Percentiles rank a stretch among this genome's conserved stretches.
Conservation (phyloP, 2,113 vertebrate genomes). For the Gallinago jamesoni region DNA sequence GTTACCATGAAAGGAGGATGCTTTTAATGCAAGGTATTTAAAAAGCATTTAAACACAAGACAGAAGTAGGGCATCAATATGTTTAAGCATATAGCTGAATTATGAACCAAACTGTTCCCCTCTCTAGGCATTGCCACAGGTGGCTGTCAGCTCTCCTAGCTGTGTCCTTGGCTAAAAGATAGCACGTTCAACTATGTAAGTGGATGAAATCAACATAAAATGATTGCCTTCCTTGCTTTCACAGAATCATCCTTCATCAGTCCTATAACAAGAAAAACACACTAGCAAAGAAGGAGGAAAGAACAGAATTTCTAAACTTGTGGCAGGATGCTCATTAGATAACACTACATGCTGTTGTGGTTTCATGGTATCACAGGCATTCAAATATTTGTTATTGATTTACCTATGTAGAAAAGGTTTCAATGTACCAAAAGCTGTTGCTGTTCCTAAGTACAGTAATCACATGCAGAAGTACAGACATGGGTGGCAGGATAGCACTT, state of each 20-base stretch:
- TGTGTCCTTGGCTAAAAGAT: background rate
- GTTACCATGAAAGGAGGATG: background rate
- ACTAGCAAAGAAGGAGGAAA: background rate
- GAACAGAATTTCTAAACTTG: background rate
- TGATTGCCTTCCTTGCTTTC: background rate
- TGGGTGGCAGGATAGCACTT: background rate
- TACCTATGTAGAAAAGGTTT: background rate
- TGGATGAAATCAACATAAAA: background rate
- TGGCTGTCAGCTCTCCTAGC: background rate
- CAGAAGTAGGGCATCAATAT: background rate
- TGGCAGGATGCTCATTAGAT: background rate
- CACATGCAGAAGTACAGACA: background rate
- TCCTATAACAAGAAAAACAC: background rate
- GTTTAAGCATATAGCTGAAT: background rate
- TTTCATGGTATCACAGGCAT: background rate
- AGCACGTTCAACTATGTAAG: accelerated
- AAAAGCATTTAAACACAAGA: background rate
- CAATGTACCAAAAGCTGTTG: background rate
- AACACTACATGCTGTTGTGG: background rate
- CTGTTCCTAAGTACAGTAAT: background rate
- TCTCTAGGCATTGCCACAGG: background rate
- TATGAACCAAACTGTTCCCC: background rate
- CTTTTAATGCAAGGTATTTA: background rate
- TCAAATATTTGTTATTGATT: background rate
- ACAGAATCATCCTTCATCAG: background rate